phyloP scores from a whole-genome alignment of 2,888 invertebrate species.

The Mesoligia furuncula region DNA sequence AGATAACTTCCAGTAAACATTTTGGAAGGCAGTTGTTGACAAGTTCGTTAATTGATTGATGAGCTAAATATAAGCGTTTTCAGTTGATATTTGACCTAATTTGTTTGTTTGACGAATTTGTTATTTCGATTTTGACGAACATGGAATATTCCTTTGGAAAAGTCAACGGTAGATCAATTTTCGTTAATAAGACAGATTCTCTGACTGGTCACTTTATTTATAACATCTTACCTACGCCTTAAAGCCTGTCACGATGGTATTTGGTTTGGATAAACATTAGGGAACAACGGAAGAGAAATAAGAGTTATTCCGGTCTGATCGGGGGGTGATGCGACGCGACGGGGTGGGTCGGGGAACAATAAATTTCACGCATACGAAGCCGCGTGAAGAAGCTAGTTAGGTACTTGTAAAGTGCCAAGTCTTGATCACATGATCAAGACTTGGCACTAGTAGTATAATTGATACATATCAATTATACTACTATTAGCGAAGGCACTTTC shows the following conservation, averaged over 20 bases:
- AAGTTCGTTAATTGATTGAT: slow-evolving; percentile 32
- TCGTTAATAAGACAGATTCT: not conserved
- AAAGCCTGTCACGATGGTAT: not conserved
- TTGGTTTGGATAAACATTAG: not conserved
- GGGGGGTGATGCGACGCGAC: too few relatives aligned
- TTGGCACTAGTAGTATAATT: too few relatives aligned
- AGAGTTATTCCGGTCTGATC: too few relatives aligned
- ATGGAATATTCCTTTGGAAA: not conserved
- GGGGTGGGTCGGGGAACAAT: too few relatives aligned
- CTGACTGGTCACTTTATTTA: not conserved
- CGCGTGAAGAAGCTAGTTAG: too few relatives aligned
- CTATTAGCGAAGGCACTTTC: not conserved
- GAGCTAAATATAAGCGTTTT: not conserved
- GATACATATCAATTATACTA: too few relatives aligned
- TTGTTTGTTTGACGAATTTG: slow-evolving; percentile 19
- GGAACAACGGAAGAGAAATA: not conserved
- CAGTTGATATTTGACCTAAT: not conserved
- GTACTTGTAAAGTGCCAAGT: not conserved
- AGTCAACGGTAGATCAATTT: slow-evolving; percentile 1
- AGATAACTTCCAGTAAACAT: not conserved
- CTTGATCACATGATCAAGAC: too few relatives aligned
- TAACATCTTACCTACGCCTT: not conserved
- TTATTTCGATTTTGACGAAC: slow-evolving; percentile 1
- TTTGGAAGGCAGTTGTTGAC: not conserved
- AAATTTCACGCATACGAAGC: too few relatives aligned